Percentiles rank a stretch among this genome's conserved stretches.
These are phyloP conservation scores for Calyptomena viridis DNA, from an alignment of 2,113 vertebrate species.

Conservation along the genomic window DNA sequence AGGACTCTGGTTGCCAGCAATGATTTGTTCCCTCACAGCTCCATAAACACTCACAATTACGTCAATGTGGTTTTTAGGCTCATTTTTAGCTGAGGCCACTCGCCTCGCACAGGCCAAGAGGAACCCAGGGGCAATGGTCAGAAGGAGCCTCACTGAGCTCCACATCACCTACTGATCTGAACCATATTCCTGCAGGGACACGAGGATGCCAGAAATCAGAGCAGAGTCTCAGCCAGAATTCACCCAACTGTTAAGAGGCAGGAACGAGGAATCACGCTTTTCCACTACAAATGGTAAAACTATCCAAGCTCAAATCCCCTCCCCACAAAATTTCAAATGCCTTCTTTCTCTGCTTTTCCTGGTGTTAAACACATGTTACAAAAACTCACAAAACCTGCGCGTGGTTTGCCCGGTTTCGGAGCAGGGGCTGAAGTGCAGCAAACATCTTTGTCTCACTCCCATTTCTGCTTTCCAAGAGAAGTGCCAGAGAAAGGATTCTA, in stretches of 20 bases:
- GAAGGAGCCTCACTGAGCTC: not conserved
- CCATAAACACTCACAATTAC: not conserved
- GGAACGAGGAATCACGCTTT: slow-evolving; percentile 10
- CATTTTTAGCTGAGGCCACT: slow-evolving; percentile 12
- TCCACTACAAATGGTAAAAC: slow-evolving; percentile 4
- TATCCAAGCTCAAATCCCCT: slow-evolving; percentile 18
- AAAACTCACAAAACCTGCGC: not conserved
- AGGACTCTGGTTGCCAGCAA: not conserved
- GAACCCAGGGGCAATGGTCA: not conserved
- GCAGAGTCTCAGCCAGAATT: not conserved
- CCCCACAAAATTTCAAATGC: not conserved
- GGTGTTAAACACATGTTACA: slow-evolving; percentile 36
- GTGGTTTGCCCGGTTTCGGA: not conserved
- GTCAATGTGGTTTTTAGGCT: slow-evolving; percentile 25
- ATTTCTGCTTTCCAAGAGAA: slow-evolving; percentile 51
- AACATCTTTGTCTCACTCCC: not conserved
- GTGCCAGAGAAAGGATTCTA: slow-evolving; percentile 60
- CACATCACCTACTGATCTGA: not conserved
- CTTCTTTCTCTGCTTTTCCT: slow-evolving; percentile 1
- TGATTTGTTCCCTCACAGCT: slow-evolving; percentile 9
- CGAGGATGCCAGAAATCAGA: not conserved
- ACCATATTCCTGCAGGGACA: not conserved
- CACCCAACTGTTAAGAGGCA: not conserved
- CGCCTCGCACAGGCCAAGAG: not conserved
- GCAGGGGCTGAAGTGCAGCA: not conserved